These are phyloP conservation scores for Idaea biselata DNA, from an alignment of 2,888 invertebrate genomes.

Conservation along the genomic window DNA sequence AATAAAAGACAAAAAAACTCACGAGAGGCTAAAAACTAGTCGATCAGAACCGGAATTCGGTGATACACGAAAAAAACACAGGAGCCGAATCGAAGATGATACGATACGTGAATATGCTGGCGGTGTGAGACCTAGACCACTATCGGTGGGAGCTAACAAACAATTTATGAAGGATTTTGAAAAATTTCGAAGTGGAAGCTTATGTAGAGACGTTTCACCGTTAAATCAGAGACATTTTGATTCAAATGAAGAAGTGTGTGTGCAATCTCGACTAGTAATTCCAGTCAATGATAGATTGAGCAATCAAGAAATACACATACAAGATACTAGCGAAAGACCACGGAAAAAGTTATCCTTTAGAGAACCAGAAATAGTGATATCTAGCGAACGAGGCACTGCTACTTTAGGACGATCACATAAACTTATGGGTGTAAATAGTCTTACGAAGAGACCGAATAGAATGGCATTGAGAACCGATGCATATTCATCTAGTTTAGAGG, in stretches of 20 bases:
- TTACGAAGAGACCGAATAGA: slow-evolving; percentile 57
- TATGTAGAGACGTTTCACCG: slow-evolving; percentile 47
- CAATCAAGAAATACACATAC: slow-evolving; percentile 49
- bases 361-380: slow-evolving; percentile 86
- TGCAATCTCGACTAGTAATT: slow-evolving; percentile 67
- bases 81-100: slow-evolving; percentile 57
- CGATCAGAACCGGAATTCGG: slow-evolving; percentile 69
- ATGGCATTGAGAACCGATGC: slow-evolving; percentile 53
- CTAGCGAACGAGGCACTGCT: slow-evolving; percentile 44
- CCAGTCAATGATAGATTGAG: slow-evolving; percentile 65
- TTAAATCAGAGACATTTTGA: slow-evolving; percentile 52
- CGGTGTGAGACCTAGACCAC: slow-evolving; percentile 53
- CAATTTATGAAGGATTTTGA: slow-evolving; percentile 57
- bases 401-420: slow-evolving; percentile 66
- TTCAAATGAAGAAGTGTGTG: slow-evolving; percentile 62
- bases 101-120: slow-evolving; percentile 41
- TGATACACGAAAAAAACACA: slow-evolving; percentile 59
- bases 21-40: slow-evolving; percentile 60
- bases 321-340: slow-evolving; percentile 80
- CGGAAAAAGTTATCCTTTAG: slow-evolving; percentile 93
- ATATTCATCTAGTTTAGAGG: slow-evolving; percentile 76
- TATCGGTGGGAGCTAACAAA: slow-evolving; percentile 65
- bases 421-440: slow-evolving; percentile 70
- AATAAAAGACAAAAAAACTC: slow-evolving; percentile 66
- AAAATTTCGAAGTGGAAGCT: slow-evolving; percentile 44